phyloP scores from a whole-genome alignment of 2,888 invertebrate genomes.

The Papilio gigon region DNA sequence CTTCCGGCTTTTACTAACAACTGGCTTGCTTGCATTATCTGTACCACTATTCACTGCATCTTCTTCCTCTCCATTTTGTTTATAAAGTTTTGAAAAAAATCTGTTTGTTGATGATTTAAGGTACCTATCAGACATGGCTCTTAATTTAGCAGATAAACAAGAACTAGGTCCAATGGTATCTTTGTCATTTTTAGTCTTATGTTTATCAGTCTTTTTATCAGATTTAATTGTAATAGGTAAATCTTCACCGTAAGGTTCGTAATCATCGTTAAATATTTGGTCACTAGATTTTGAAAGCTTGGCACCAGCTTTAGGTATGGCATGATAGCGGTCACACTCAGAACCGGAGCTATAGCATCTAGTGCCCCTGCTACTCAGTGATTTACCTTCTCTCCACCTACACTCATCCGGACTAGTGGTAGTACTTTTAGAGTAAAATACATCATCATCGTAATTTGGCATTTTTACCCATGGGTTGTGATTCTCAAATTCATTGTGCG shows the following conservation, averaged over 20 bases:
- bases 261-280: slow-evolving; percentile 80
- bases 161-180: slow-evolving; percentile 81
- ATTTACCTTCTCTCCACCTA: slow-evolving; percentile 72
- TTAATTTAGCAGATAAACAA: slow-evolving; percentile 86
- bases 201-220: slow-evolving; percentile 78
- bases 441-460: slow-evolving; percentile 76
- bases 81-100: slow-evolving; percentile 86
- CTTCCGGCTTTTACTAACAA: slow-evolving; percentile 66
- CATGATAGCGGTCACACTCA: slow-evolving; percentile 77
- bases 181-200: slow-evolving; percentile 73
- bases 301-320: slow-evolving; percentile 71
- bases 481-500: slow-evolving; percentile 76
- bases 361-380: slow-evolving; percentile 70
- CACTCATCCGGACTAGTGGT: slow-evolving; percentile 67
- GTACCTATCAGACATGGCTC: slow-evolving; percentile 88
- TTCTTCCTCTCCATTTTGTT: slow-evolving; percentile 70
- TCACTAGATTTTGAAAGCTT: slow-evolving; percentile 80
- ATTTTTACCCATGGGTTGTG: slow-evolving; percentile 79
- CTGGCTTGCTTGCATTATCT: slow-evolving; percentile 65
- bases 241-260: slow-evolving; percentile 65
- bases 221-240: slow-evolving; percentile 62
- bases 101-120: slow-evolving; percentile 86
- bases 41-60: slow-evolving; percentile 57
- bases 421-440: slow-evolving; percentile 70
- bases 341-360: slow-evolving; percentile 80